phyloP scores from a whole-genome alignment of 2,888 invertebrate genomes.

The Arctia plantaginis region DNA sequence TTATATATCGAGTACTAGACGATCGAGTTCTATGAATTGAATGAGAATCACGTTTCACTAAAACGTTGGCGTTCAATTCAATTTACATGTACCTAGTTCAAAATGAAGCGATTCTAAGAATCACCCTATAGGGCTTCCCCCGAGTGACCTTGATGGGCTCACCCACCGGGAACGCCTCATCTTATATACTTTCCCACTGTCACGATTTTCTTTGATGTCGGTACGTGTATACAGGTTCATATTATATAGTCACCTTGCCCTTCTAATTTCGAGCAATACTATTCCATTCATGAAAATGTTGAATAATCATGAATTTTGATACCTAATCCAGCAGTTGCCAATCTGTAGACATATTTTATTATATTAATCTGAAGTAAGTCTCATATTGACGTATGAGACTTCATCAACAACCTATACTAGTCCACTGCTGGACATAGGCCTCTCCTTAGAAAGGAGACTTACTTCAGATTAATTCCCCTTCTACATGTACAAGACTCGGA shows the following conservation, averaged over 20 bases:
- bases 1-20: slow-evolving; percentile 26
- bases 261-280: slow-evolving; percentile 48
- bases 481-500: not conserved
- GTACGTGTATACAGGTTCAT: slow-evolving; percentile 45
- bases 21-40: slow-evolving; percentile 21
- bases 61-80: slow-evolving; percentile 37
- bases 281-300: slow-evolving; percentile 53
- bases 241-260: slow-evolving; percentile 42
- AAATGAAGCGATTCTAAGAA: slow-evolving; percentile 66
- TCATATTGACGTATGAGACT: not conserved
- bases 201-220: slow-evolving; percentile 58
- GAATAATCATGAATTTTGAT: slow-evolving; percentile 47
- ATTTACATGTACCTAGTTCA: slow-evolving; percentile 42
- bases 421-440: no score
- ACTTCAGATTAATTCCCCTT: not conserved
- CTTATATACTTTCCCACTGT: slow-evolving; percentile 71
- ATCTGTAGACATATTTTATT: slow-evolving; percentile 4
- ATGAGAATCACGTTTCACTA: slow-evolving; percentile 20
- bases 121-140: slow-evolving; percentile 70
- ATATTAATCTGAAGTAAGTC: no score
- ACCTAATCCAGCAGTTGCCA: slow-evolving; percentile 24
- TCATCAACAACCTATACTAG: no score
- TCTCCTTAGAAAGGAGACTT: no score
- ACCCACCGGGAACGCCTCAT: slow-evolving; percentile 69
- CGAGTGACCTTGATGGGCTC: slow-evolving; percentile 72